Evolutionary conservation across 2,888 invertebrate genomes (phyloP), one percentile per base, ranked within the genome.

Genomic region (Taphrorychus bicolor): DNA sequence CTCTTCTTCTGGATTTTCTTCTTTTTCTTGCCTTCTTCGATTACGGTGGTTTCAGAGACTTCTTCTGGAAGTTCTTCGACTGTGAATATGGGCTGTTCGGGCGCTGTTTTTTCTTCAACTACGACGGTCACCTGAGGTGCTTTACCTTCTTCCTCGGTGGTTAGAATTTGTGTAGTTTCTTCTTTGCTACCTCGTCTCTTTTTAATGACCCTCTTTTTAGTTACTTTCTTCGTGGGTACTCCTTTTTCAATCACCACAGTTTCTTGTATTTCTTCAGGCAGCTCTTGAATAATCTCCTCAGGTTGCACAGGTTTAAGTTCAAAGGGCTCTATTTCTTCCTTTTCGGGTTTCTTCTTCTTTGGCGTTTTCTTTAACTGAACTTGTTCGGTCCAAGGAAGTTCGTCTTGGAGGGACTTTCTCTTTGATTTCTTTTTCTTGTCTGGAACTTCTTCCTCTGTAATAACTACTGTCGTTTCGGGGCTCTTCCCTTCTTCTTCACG

Each of bases 401-500:
- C 75, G 52, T 74, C 41, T n/a, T n/a, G n/a, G n/a, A n/a, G n/a
- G 18, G 14, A 45, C 68, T 51, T 78, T 73, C 56, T 81, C 78
- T 19, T 51, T 54, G 7, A 9, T 41, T 14, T n/a, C 32, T 54
- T 54, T 32, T 54, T 54, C 32, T 54, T 54, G 0, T 72, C 58
- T 52, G 16, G 5, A 16, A 11, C 24, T 70, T 78, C 59, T 57
- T 54, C 32, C 63, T 73, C 70, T 16, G 64, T 52, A 2, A 58
- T 21, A 17, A 48, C 53, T 23, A 64, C 67, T 51, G 69, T 65
- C 42, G 69, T 71, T 58, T 74, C 71, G 2, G 57, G 41, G 17
- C 17, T 18, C 74, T 80, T 82, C 45, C 83, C 82, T 68, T 83
- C 83, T 72, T 84, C 75, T 79, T 83, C 71, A 73, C 80, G 74